phyloP scores from a whole-genome alignment of 2,113 vertebrate genomes.

The Scomber colias region DNA sequence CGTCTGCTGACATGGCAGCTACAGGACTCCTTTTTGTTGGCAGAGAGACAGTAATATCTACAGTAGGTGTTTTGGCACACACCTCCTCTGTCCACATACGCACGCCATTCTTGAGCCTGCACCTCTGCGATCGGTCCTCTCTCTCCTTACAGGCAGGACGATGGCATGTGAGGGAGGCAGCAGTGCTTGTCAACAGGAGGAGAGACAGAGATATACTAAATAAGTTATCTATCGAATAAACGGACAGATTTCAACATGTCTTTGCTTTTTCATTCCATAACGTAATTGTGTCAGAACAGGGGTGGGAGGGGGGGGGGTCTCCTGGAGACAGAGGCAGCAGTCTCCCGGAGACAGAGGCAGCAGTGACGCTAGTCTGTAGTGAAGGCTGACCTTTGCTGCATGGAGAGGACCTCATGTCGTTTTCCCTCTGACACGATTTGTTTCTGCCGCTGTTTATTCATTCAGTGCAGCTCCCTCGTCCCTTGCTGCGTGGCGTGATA shows the following conservation, averaged over 20 bases:
- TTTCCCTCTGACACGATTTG: constrained; percentile 33
- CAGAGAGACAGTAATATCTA: constrained; percentile 33
- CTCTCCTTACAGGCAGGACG: background rate
- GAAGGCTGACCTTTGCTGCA: constrained; percentile 50
- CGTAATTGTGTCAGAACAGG: constrained; percentile 1
- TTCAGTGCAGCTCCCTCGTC: constrained; percentile 1
- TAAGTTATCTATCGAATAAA: constrained; percentile 34
- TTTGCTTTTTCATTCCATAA: background rate
- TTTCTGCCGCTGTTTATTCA: constrained; percentile 11
- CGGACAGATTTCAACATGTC: constrained; percentile 35
- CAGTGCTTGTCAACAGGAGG: background rate
- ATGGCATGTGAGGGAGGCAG: background rate
- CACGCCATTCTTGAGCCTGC: background rate
- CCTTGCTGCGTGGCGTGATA: constrained; percentile 15
- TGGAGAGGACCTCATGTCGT: background rate
- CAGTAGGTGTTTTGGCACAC: constrained; percentile 39
- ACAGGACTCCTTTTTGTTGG: constrained; percentile 48
- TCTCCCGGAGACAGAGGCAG: background rate
- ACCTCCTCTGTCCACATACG: constrained; percentile 14
- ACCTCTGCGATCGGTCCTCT: background rate
- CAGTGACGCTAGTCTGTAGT: constrained; percentile 6
- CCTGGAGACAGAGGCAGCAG: background rate
- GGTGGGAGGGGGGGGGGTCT: constrained; percentile 2
- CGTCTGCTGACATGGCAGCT: constrained; percentile 68
- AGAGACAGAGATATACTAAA: constrained; percentile 5